phyloP scores from a whole-genome alignment of 2,113 vertebrate genomes.

The Hyperoodon ampullatus region DNA sequence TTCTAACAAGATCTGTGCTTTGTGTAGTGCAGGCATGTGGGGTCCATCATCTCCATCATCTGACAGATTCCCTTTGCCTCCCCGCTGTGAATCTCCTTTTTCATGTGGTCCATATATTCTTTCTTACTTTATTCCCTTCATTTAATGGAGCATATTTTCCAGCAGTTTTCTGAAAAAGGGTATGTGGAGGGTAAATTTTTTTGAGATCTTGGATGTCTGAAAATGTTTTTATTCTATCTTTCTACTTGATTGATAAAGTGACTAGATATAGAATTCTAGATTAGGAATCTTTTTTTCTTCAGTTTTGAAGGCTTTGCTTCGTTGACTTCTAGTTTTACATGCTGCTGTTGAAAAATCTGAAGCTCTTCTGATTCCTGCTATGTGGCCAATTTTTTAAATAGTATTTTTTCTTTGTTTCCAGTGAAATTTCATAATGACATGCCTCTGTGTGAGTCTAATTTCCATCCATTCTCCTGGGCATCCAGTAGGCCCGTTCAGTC shows the following conservation, averaged over 20 bases:
- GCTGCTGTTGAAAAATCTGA: conserved; percentile 1
- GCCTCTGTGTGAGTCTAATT: conserved; percentile 3
- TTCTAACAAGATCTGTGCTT: background rate
- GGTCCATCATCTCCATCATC: background rate
- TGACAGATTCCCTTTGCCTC: background rate
- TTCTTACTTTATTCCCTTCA: conserved; percentile 30
- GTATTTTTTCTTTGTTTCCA: conserved; percentile 6
- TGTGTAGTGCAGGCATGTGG: background rate
- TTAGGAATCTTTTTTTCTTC: background rate
- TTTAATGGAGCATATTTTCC: conserved; percentile 1
- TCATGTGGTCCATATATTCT: background rate
- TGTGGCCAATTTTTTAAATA: background rate
- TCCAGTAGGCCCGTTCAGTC: background rate
- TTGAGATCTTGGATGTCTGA: conserved; percentile 12
- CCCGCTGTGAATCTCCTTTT: background rate
- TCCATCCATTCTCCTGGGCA: background rate
- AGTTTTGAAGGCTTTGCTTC: conserved; percentile 17
- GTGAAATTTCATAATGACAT: conserved; percentile 20
- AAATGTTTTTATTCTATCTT: conserved; percentile 8
- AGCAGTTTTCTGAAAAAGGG: background rate
- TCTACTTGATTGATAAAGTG: background rate
- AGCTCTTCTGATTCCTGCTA: background rate
- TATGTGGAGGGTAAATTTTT: background rate
- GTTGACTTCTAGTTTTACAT: background rate
- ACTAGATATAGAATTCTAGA: conserved; percentile 4